These are phyloP conservation scores for Musca domestica DNA, from an alignment of 1,140 invertebrate genomes.

Conservation along the genomic window DNA sequence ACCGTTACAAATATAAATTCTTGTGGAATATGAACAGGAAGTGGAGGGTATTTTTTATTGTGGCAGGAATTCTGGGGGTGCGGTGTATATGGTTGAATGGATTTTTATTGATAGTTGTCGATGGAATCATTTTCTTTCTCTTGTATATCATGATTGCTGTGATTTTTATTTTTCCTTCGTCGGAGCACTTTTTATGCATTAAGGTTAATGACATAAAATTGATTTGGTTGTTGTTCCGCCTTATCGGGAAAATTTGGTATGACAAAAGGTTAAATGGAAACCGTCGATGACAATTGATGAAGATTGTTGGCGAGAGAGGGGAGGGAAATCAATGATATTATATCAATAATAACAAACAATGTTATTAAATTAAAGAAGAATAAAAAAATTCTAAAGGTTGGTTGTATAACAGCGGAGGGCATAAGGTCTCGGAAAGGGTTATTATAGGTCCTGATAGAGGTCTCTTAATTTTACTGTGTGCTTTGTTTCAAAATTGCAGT, in stretches of 20 bases:
- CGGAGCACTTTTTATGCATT: neutral
- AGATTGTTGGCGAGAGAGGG: neutral
- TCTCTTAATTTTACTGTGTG: too few relatives aligned
- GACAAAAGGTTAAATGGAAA: neutral
- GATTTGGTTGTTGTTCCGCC: neutral
- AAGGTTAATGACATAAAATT: conserved; percentile 20
- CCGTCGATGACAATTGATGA: neutral
- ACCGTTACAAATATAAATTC: neutral
- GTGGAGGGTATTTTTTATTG: neutral
- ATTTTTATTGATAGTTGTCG: conserved; percentile 17
- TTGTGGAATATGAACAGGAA: neutral
- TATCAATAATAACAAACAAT: neutral
- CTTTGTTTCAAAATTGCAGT: too few relatives aligned
- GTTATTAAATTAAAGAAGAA: neutral
- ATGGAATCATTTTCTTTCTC: conserved; percentile 19
- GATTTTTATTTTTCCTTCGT: neutral
- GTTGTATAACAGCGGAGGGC: too few relatives aligned
- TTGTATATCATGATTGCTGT: conserved; percentile 3
- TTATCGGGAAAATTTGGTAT: neutral
- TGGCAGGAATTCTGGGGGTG: too few relatives aligned
- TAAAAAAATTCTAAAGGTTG: neutral
- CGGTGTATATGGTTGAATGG: too few relatives aligned
- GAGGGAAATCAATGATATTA: too few relatives aligned
- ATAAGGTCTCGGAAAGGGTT: too few relatives aligned
- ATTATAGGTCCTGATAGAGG: too few relatives aligned